Conservation (phyloP, 2,888 invertebrate species). For the Clistopyga incitator region DNA sequence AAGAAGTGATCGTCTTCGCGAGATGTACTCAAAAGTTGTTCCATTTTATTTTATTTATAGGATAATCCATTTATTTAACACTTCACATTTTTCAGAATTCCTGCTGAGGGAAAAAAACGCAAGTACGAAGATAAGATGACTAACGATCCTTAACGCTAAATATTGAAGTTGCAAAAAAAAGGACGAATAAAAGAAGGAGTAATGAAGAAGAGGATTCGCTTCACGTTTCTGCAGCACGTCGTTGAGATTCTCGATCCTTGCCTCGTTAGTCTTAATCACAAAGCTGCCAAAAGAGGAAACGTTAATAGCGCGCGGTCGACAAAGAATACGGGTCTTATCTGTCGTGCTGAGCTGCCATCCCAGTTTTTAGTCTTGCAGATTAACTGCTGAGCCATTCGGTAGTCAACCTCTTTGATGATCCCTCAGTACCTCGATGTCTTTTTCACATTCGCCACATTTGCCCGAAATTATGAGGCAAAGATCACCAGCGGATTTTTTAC, state of each 20-base stretch:
- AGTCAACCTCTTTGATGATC: conserved; percentile 8
- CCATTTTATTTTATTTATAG: not conserved
- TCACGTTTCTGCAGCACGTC: not conserved
- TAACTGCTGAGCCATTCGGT: conserved; percentile 3
- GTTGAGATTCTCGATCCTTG: conserved; percentile 48
- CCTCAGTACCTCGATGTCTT: not conserved
- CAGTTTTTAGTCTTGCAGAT: not conserved
- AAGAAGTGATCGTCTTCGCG: conserved; percentile 10
- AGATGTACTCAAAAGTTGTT: not conserved
- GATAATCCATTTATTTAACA: too few relatives aligned
- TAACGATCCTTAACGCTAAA: not conserved
- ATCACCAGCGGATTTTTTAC: not conserved
- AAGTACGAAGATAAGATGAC: not conserved
- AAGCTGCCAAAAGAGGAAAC: conserved; percentile 40
- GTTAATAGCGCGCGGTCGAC: conserved; percentile 55
- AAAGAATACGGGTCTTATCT: conserved; percentile 59
- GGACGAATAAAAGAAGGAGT: not conserved
- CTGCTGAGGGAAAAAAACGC: not conserved
- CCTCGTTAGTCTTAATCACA: conserved; percentile 67
- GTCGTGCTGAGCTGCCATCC: conserved; percentile 16
- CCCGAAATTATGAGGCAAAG: not conserved
- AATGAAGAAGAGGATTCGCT: not conserved
- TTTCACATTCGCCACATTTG: not conserved
- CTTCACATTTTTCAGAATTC: not conserved
- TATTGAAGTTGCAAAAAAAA: not conserved